Evolutionary conservation across 2,797 vertebrate species (phyloP).

Genomic region (Eospalax fontanierii): DNA sequence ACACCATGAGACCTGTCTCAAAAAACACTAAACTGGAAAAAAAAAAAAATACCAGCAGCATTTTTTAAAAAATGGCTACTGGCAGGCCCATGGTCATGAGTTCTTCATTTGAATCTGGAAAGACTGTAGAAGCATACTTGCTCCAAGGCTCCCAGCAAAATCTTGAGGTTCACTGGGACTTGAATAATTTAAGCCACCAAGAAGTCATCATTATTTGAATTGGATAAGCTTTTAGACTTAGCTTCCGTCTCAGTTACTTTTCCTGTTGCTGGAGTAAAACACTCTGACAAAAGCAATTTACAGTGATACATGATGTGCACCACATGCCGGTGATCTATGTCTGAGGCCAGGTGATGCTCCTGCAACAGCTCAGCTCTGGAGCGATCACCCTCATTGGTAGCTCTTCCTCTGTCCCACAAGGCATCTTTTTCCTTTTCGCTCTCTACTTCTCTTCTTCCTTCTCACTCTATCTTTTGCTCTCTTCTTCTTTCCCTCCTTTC

Average conservation of each 20-base stretch:
- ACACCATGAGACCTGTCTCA: background rate
- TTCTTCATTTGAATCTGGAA: background rate
- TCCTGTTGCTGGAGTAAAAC: background rate
- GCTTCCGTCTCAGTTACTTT: background rate
- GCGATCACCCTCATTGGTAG: too few species aligned
- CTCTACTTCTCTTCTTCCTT: too few species aligned
- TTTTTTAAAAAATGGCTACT: background rate
- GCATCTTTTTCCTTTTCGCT: too few species aligned
- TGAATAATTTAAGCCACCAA: background rate
- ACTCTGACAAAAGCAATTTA: background rate
- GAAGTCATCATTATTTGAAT: background rate
- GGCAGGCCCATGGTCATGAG: background rate
- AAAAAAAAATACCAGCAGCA: background rate
- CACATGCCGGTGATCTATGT: too few species aligned
- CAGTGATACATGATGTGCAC: too few species aligned
- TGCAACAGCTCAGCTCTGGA: too few species aligned
- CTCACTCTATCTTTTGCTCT: too few species aligned
- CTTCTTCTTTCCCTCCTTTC: too few species aligned
- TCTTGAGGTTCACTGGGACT: background rate
- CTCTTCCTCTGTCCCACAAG: too few species aligned
- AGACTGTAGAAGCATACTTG: background rate
- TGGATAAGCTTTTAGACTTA: background rate
- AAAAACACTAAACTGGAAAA: background rate
- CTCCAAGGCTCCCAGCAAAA: background rate
- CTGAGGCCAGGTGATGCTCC: too few species aligned